Percentiles rank a stretch among this genome's conserved stretches.
Conservation (phyloP, 2,113 vertebrate species). For the Scytalopus superciliaris region DNA sequence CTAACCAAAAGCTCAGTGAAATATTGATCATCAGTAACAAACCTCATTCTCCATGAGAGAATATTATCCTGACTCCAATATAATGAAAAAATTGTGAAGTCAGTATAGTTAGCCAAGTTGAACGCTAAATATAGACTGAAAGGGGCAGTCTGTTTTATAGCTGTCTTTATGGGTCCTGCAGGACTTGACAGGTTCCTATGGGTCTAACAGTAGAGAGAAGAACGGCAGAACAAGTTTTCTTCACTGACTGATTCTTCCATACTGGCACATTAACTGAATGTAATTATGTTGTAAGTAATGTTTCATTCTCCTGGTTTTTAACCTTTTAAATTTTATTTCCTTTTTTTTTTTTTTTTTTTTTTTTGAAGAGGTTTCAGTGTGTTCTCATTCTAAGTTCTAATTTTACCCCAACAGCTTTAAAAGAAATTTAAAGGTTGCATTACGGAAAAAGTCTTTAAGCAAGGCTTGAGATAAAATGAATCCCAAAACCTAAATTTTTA, state of each 20-base stretch:
- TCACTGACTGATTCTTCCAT: not conserved
- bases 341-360: not conserved
- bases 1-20: not conserved
- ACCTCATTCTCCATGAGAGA: not conserved
- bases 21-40: not conserved
- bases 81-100: not conserved
- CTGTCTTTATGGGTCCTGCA: not conserved
- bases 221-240: not conserved
- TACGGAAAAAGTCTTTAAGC: not conserved
- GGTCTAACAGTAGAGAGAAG: not conserved
- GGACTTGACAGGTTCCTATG: not conserved
- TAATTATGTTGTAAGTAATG: slow-evolving; percentile 69
- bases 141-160: slow-evolving; percentile 31
- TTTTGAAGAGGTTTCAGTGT: not conserved
- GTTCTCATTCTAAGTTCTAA: not conserved
- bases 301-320: not conserved
- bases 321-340: not conserved
- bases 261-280: not conserved
- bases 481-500: not conserved
- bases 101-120: slow-evolving; percentile 29
- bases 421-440: not conserved
- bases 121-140: slow-evolving; percentile 68
- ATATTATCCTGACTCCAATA: not conserved
- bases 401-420: not conserved
- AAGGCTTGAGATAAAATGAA: not conserved